Percentiles rank a stretch among this genome's conserved stretches.
phyloP scores from a whole-genome alignment of 2,113 vertebrate genomes.

The Vulpes lagopus region DNA sequence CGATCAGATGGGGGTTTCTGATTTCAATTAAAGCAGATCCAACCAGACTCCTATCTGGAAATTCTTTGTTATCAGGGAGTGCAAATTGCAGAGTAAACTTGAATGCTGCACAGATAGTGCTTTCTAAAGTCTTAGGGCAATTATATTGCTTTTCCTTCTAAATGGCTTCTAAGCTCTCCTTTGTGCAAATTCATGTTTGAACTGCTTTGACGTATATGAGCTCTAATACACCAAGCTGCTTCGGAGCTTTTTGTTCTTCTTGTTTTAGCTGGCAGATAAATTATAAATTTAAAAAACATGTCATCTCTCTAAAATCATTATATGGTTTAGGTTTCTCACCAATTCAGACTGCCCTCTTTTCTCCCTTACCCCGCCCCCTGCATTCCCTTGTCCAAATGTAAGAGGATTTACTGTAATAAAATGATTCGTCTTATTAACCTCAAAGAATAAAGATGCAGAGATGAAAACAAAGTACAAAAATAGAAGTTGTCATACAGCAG shows the following conservation, averaged over 20 bases:
- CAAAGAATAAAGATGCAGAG: slow-evolving; percentile 48
- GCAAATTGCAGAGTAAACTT: not conserved
- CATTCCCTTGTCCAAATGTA: not conserved
- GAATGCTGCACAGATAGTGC: not conserved
- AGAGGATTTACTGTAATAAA: slow-evolving; percentile 62
- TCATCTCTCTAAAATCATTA: slow-evolving; percentile 44
- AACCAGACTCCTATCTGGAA: not conserved
- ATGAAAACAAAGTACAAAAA: slow-evolving; percentile 65
- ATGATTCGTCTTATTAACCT: slow-evolving; percentile 61
- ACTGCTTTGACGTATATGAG: not conserved
- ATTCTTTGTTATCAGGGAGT: not conserved
- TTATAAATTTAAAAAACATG: slow-evolving; percentile 63
- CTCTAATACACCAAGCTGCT: not conserved
- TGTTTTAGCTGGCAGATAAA: slow-evolving; percentile 47
- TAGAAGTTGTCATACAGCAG: not conserved
- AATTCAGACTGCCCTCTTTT: not conserved
- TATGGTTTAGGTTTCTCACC: not conserved
- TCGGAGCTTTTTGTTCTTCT: slow-evolving; percentile 10
- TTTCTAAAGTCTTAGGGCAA: not conserved
- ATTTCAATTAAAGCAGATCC: slow-evolving; percentile 40
- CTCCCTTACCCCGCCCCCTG: not conserved
- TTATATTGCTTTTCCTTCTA: slow-evolving; percentile 3
- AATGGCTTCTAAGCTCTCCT: not conserved
- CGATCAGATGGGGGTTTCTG: not conserved
- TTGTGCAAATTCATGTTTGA: slow-evolving; percentile 58